phyloP scores from a whole-genome alignment of 2,113 vertebrate genomes.

The Pyxicephalus adspersus region DNA sequence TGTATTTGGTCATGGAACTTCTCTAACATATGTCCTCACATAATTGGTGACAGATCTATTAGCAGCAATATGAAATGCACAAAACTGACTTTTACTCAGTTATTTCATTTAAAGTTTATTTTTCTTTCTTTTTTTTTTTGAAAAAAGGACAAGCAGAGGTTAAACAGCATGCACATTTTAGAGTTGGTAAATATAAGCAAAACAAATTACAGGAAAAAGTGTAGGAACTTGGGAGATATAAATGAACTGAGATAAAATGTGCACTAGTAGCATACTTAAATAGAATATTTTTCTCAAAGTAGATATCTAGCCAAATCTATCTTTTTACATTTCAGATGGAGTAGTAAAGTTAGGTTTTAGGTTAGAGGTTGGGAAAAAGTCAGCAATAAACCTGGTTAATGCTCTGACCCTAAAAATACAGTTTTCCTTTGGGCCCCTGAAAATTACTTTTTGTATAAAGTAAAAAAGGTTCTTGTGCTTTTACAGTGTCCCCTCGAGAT shows the following conservation, averaged over 20 bases:
- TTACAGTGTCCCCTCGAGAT: too few species aligned
- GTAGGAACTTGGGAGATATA: not conserved
- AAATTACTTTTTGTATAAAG: too few species aligned
- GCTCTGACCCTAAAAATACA: too few species aligned
- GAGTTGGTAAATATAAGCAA: constrained; percentile 60
- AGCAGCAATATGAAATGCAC: constrained; percentile 56
- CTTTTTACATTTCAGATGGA: too few species aligned
- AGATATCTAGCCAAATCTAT: too few species aligned
- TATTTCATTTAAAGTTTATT: constrained; percentile 34
- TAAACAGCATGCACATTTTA: constrained; percentile 55
- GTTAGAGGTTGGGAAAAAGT: too few species aligned
- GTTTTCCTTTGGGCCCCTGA: too few species aligned
- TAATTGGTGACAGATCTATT: constrained; percentile 67
- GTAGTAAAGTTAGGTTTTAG: too few species aligned
- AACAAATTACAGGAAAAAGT: constrained; percentile 53
- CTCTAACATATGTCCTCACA: constrained; percentile 56
- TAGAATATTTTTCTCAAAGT: too few species aligned
- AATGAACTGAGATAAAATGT: not conserved
- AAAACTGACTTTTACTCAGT: constrained; percentile 55
- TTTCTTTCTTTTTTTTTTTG: constrained; percentile 10
- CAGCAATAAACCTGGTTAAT: too few species aligned
- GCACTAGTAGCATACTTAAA: not conserved
- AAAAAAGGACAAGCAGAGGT: constrained; percentile 60
- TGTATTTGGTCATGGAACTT: constrained; percentile 60
- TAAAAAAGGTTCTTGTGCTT: too few species aligned